Conservation (phyloP, 2,888 invertebrate genomes). For the Zhuqinia jingwanae region DNA sequence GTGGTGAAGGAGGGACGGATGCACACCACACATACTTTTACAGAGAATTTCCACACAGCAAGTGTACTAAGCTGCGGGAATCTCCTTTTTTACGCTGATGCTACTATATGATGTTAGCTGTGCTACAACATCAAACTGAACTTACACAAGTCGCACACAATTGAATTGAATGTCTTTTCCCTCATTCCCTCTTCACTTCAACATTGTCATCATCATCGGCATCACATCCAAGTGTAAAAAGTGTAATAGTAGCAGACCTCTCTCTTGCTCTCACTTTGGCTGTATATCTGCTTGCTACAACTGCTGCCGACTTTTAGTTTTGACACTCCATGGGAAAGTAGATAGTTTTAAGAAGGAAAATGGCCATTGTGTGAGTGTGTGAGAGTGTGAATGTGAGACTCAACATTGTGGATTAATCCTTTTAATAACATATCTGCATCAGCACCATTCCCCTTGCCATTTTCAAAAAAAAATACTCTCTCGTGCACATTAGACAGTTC, state of each 20-base stretch:
- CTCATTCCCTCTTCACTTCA: neutral
- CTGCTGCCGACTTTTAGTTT: neutral
- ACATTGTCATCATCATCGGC: constrained; percentile 2
- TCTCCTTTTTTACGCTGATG: constrained; percentile 1
- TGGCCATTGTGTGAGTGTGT: constrained; percentile 27
- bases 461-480: neutral
- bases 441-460: neutral
- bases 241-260: neutral
- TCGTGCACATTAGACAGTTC: neutral
- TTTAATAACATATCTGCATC: constrained; percentile 37
- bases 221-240: neutral
- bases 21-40: neutral
- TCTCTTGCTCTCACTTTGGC: neutral
- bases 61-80: constrained; percentile 5
- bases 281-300: too few species aligned
- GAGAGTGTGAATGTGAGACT: constrained; percentile 41
- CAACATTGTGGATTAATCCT: constrained; percentile 48
- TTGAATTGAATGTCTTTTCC: constrained; percentile 39
- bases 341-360: neutral
- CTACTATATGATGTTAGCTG: neutral
- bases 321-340: neutral
- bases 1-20: constrained; percentile 12
- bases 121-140: neutral
- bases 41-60: neutral
- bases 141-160: neutral